These are phyloP conservation scores for Sphenodon punctatus DNA, from an alignment of 2,797 vertebrate genomes.

Conservation along the genomic window DNA sequence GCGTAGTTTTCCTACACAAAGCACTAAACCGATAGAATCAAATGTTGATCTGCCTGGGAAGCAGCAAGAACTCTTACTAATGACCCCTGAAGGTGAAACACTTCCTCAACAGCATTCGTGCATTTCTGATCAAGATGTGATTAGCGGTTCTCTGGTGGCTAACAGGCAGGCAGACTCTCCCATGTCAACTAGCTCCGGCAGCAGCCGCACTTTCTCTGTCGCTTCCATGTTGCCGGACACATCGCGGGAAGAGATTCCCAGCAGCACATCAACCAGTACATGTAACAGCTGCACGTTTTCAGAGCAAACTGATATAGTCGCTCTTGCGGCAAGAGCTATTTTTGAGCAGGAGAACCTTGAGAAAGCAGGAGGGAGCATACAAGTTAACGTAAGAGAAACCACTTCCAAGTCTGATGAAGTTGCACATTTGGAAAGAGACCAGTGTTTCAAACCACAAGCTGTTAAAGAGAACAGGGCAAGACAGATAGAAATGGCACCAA, in stretches of 20 bases:
- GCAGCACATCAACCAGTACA: conserved; percentile 77
- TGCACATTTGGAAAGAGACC: conserved; percentile 77
- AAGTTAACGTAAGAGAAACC: conserved; percentile 50
- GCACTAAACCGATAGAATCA: conserved; percentile 64
- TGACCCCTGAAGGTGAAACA: conserved; percentile 67
- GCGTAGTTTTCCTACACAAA: conserved; percentile 69
- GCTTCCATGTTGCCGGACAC: conserved; percentile 93
- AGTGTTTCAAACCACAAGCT: conserved; percentile 76
- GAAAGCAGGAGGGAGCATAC: conserved; percentile 65
- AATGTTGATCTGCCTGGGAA: conserved; percentile 69
- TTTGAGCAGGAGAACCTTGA: conserved; percentile 90
- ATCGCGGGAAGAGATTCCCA: conserved; percentile 79
- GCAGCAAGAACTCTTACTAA: conserved; percentile 72
- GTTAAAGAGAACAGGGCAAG: conserved; percentile 72
- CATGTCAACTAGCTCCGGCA: conserved; percentile 84
- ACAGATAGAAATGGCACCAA: conserved; percentile 68
- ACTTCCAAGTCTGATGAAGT: conserved; percentile 69
- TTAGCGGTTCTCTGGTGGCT: conserved; percentile 76
- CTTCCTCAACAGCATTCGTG: conserved; percentile 82
- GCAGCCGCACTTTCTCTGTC: conserved; percentile 92
- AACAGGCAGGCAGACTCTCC: conserved; percentile 90
- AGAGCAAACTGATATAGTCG: conserved; percentile 94
- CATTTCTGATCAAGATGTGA: conserved; percentile 84
- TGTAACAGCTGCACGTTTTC: conserved; percentile 89
- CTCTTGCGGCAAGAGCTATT: conserved; percentile 89